Base-by-base conservation (phyloP, 1,140 invertebrate species). In the Cardiocondyla obscurior region DNA sequence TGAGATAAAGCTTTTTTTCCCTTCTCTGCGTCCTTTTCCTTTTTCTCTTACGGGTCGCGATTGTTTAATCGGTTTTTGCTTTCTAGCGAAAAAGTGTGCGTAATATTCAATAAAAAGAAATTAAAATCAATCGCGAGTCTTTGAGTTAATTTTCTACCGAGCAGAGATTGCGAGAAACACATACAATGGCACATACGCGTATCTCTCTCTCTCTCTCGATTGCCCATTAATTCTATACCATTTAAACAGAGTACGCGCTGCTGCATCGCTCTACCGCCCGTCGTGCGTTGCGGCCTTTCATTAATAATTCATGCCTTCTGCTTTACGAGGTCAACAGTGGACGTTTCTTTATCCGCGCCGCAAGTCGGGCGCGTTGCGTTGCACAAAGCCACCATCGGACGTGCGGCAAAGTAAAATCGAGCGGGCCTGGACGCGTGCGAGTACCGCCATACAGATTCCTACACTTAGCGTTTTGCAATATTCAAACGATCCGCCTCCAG, bases 231-330 rank as follows among this genome's bases (percentile, higher is more conserved):
- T 87, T 83, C 64, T 74, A 62, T 74, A 62, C 81, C 62, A 62
- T 83, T 85, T 85, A 85, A 85, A 83, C 82, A 65, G 74, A n/a
- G 14, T 53, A 57, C 62, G 46, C 70, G 33, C 58, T 46, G 44
- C 46, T 84, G 53, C 82, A 64, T 70, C 67, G 81, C 22, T 33
- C 62, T 58, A 44, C 39, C 53, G 28, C 46, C 74, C 22, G 16
- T 28, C 55, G 30, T 33, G 65, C 44, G 77, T 85, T 83, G 67
- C 65, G 65, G 36, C 30, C 73, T 81, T 77, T 81, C 84, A 85
- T 85, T 83, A 85, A 85, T 87, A 87, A 87, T 85, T 85, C 84
- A 83, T 72, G 84, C 36, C 30, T 44, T 55, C 36, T 67, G 74
- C 70, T 74, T 81, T 69, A 74, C 57, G 36, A 39, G 84, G 58